A percentile compares a stretch with the other conserved stretches of the same genome.
Evolutionary conservation across 2,888 invertebrate species (phyloP).

Genomic region (Eutolmus rufibarbis): DNA sequence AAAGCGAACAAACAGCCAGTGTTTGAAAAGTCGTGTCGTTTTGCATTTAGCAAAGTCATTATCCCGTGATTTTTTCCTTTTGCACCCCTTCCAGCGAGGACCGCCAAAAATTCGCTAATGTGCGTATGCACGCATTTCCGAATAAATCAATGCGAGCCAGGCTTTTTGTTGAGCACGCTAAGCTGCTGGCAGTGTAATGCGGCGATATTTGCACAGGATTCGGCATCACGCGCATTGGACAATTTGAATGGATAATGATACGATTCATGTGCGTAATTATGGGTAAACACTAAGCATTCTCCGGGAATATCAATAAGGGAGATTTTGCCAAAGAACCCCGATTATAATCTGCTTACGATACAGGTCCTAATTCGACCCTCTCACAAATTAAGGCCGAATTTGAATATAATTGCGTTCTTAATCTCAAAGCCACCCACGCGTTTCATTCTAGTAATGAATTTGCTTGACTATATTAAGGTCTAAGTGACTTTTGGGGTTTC

Average conservation of each 20-base stretch:
- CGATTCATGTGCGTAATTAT: background rate
- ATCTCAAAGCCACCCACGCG: background rate
- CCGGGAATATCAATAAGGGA: background rate
- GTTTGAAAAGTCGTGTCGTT: background rate
- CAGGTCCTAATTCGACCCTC: background rate
- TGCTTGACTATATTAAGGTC: background rate
- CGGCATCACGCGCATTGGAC: background rate
- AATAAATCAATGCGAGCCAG: background rate
- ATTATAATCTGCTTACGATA: background rate
- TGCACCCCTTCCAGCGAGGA: background rate
- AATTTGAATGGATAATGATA: conserved; percentile 11
- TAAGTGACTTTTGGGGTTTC: background rate
- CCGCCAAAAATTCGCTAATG: background rate
- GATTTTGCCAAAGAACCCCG: background rate
- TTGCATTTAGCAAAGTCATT: background rate
- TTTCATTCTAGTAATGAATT: background rate
- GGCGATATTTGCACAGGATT: background rate
- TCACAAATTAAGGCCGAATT: background rate
- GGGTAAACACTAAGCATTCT: background rate
- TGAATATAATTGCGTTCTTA: background rate
- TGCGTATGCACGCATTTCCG: background rate
- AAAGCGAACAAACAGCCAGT: background rate
- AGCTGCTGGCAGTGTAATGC: background rate
- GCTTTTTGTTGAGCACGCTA: background rate
- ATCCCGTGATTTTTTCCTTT: background rate